These are phyloP conservation scores for Xenentodon cancila DNA, from an alignment of 2,797 vertebrate genomes.

Conservation along the genomic window DNA sequence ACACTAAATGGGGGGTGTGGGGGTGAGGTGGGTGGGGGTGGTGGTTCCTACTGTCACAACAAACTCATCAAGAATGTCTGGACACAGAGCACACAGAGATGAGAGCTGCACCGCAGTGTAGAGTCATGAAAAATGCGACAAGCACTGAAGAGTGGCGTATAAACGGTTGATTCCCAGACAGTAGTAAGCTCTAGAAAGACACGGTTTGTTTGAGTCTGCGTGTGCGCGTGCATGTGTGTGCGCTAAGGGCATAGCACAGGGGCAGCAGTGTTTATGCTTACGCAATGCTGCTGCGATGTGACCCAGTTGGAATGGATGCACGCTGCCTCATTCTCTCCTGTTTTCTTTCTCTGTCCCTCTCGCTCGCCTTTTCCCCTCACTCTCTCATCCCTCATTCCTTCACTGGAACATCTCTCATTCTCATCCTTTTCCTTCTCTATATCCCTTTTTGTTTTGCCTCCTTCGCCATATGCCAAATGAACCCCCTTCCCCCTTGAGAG, in stretches of 20 bases:
- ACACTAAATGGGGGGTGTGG: constrained; percentile 30
- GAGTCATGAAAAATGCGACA: constrained; percentile 21
- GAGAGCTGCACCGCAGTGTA: constrained; percentile 23
- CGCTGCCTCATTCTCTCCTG: constrained; percentile 56
- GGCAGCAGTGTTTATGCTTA: constrained; percentile 80
- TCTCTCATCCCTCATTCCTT: constrained; percentile 20
- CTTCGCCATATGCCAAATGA: constrained; percentile 46
- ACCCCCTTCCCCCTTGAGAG: constrained; percentile 47
- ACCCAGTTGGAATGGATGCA: constrained; percentile 81
- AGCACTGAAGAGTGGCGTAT: constrained; percentile 28
- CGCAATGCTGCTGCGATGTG: constrained; percentile 79
- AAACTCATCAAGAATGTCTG: constrained; percentile 44
- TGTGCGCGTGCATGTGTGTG: constrained; percentile 23
- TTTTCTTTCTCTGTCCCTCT: constrained; percentile 23
- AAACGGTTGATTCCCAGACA: constrained; percentile 49
- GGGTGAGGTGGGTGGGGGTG: constrained; percentile 25
- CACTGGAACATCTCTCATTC: constrained; percentile 3
- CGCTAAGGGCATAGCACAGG: constrained; percentile 72
- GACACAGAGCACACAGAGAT: constrained; percentile 23
- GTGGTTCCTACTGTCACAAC: constrained; percentile 53
- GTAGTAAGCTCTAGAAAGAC: constrained; percentile 44
- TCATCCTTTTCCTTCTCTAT: background rate
- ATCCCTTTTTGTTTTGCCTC: constrained; percentile 2
- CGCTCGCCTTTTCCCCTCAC: constrained; percentile 24
- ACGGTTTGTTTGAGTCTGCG: constrained; percentile 24